Evolutionary conservation across 35 echinoderm and acorn worm genomes (phyloP), one percentile per base, ranked within the genome.

Genomic region (Lytechinus pictus): DNA sequence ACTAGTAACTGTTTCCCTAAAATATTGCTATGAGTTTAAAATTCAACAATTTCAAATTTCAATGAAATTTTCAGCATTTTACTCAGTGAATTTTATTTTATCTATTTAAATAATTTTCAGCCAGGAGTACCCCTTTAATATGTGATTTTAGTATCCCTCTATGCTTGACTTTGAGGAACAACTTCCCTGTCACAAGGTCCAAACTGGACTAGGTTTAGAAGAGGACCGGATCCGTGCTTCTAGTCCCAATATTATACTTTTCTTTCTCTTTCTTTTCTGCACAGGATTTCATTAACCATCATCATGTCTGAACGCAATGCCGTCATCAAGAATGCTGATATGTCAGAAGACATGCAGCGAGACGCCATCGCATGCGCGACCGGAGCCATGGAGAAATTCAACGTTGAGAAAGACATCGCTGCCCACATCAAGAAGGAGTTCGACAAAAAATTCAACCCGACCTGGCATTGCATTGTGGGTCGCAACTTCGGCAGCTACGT

Each of bases 391-490:
- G 89, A 97, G 92, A 97, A 95, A 19, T 97, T 61, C 94, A 95
- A 97, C 94, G 54, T 95, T 54, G 96, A 97, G 60, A 95, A 95
- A 87, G 96, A 97, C 61, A 97, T 97, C 66, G 96, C 96, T 54
- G 95, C 96, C 44, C 93, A 87, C 53, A 94, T 97, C 72, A 97
- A 97, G 96, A 97, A 97, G 71, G 96, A 95, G 54, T 97, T 97
- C 54, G 96, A 97, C 96, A 95, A 97, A 71, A 95, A 97, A 58
- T 94, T 94, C 94, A 87, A 97, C 57, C 89, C 96, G 93, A 92
- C 96, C 12, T 97, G 96, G 96, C 96, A 97, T 89, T 97, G 96
- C 91, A 94, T 97, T 27, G 96, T 97, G 1, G 96, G 96, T 86
- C 57, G 96, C 28, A 95, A 97, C 90, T 97, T 97, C 27, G 96